Base-by-base conservation (phyloP, 2,797 vertebrate genomes). In the Thaleichthys pacificus region DNA sequence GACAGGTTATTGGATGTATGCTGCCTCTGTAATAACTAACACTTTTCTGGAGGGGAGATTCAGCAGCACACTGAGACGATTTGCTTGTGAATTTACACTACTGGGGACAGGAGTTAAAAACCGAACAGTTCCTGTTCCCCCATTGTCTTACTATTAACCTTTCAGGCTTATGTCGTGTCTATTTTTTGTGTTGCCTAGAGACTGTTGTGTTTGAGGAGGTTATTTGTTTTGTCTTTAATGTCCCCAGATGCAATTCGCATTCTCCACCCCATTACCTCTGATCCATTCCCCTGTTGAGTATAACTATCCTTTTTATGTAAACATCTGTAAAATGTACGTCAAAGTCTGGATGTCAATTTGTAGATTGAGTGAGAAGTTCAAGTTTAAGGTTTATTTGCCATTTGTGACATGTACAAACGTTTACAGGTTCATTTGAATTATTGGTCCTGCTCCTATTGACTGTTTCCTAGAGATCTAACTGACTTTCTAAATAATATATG, bases 31-130 rank as follows among this genome's bases (percentile, higher is more conserved):
- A 72, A 73, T 83, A 77, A 86, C 80, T 78, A 86, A 85, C 74
- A 62, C 69, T 54, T 77, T 70, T 6, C 0, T 64, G 75, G 77
- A 62, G 51, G 49, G 71, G 68, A 68, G 77, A 54, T 75, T 78
- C 66, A 35, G 69, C 67, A 69, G 56, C 74, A 57, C 63, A 67
- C 75, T 79, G 71, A 47, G 12, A 82, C 28, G 69, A 81, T 24
- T 24, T 78, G 84, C 86, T 89, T 86, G 42, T 47, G 42, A 80
- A 79, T 86, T 82, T 90, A 88, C 81, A 81, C 80, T 70, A 77
- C 86, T 66, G 71, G 79, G 75, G 68, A 68, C 32, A 73, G 21
- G 74, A 78, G 74, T 76, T 81, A 80, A 82, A 86, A 76, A 86
- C 73, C 4, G 66, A 69, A 9, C 65, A 75, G 62, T 15, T 61